A percentile compares a stretch with the other conserved stretches of the same genome.
Conservation (phyloP, 2,888 invertebrate species). For the Latrodectus hesperus region DNA sequence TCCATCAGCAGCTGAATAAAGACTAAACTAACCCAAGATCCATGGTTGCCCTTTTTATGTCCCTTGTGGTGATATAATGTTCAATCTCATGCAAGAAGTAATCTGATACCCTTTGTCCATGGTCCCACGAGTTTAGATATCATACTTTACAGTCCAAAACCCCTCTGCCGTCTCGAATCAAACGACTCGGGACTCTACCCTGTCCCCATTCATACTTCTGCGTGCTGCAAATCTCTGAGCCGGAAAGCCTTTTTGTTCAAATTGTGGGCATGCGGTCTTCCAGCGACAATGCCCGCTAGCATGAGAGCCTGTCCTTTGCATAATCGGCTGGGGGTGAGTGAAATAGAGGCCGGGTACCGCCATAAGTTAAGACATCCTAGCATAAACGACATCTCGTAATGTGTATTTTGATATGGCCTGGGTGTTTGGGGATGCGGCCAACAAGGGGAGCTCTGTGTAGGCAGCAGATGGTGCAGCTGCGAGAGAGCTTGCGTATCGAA, state of each 20-base stretch:
- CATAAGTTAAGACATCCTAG: constrained; percentile 61
- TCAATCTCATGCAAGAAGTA: background rate
- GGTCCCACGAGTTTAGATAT: background rate
- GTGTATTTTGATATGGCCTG: constrained; percentile 30
- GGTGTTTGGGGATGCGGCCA: background rate
- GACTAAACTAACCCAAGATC: no score
- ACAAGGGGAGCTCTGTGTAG: constrained; percentile 20
- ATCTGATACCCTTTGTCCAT: background rate
- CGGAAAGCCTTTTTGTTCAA: constrained; percentile 47
- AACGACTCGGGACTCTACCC: background rate
- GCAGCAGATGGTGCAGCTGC: constrained; percentile 37
- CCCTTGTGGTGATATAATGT: background rate
- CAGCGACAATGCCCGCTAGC: constrained; percentile 39
- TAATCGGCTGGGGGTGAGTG: background rate
- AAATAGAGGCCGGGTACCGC: constrained; percentile 14
- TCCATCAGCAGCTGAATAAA: no score
- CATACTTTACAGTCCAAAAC: background rate
- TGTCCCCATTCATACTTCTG: background rate
- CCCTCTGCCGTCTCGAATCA: background rate
- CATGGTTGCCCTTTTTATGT: no score
- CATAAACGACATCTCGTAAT: constrained; percentile 53
- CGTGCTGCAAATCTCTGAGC: constrained; percentile 27
- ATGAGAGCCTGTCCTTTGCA: background rate
- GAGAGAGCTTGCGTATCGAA: constrained; percentile 36
- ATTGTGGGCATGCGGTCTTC: constrained; percentile 59